These are phyloP conservation scores for Rhadina sibilatrix DNA, from an alignment of 2,113 vertebrate species.

Conservation along the genomic window DNA sequence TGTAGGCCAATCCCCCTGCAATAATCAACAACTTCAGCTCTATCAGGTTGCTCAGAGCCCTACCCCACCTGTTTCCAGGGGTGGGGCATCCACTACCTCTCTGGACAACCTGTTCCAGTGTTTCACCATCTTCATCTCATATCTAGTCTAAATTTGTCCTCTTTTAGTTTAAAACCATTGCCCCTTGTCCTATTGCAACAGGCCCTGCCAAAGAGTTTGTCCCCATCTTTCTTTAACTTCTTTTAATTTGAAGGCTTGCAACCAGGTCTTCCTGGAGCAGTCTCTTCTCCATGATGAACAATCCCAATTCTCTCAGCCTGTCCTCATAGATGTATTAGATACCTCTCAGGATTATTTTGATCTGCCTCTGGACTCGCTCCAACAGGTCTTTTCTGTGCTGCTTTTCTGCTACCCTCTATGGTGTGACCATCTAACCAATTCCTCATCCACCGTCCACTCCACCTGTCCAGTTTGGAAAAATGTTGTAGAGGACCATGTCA, in stretches of 20 bases:
- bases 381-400: neutral
- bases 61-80: neutral
- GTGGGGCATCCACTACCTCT: neutral
- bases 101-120: neutral
- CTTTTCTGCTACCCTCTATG: neutral
- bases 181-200: neutral
- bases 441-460: neutral
- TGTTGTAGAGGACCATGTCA: accelerated
- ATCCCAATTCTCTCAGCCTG: neutral
- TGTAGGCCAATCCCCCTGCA: neutral
- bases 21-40: neutral
- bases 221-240: neutral
- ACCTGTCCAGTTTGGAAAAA: neutral
- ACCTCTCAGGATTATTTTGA: neutral
- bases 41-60: neutral
- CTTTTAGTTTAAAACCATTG: neutral
- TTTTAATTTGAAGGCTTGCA: neutral
- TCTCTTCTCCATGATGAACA: neutral
- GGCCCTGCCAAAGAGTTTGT: neutral
- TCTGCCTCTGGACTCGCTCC: accelerated
- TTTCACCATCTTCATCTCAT: neutral
- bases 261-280: neutral
- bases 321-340: neutral
- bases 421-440: neutral
- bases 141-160: neutral